phyloP scores from a whole-genome alignment of 1,140 invertebrate genomes.

The Protaetia brevitarsis region DNA sequence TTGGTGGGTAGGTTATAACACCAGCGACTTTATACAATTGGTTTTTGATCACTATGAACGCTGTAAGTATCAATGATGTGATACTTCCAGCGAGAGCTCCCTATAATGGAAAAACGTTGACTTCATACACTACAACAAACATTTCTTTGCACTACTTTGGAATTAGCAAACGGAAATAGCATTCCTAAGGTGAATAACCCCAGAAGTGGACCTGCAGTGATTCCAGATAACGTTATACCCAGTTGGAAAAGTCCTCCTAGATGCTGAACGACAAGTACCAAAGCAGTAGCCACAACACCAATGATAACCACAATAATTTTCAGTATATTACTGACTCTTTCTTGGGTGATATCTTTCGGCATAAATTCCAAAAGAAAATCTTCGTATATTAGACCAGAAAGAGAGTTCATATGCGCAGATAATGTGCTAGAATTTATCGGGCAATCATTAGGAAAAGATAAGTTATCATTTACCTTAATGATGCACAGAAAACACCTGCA shows the following conservation, averaged over 20 bases:
- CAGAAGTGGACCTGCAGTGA: slow-evolving; percentile 62
- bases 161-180: slow-evolving; percentile 62
- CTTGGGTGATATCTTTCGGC: slow-evolving; percentile 48
- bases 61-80: slow-evolving; percentile 26
- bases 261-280: slow-evolving; percentile 62
- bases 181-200: slow-evolving; percentile 67
- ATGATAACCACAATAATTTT: slow-evolving; percentile 61
- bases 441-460: neutral
- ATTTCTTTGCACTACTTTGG: slow-evolving; percentile 47
- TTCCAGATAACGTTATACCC: slow-evolving; percentile 60
- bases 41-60: slow-evolving; percentile 26
- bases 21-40: slow-evolving; percentile 35
- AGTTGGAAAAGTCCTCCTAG: slow-evolving; percentile 61
- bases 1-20: slow-evolving; percentile 26
- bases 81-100: slow-evolving; percentile 34
- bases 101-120: slow-evolving; percentile 24
- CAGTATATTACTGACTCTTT: slow-evolving; percentile 50
- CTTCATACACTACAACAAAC: neutral
- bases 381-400: slow-evolving; percentile 66
- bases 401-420: slow-evolving; percentile 62
- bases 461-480: slow-evolving; percentile 53
- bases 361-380: slow-evolving; percentile 57
- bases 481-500: slow-evolving; percentile 62
- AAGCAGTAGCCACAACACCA: slow-evolving; percentile 55
- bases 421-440: slow-evolving; percentile 55